These are phyloP conservation scores for Epinotia ramella DNA, from an alignment of 2,888 invertebrate genomes.

Conservation along the genomic window DNA sequence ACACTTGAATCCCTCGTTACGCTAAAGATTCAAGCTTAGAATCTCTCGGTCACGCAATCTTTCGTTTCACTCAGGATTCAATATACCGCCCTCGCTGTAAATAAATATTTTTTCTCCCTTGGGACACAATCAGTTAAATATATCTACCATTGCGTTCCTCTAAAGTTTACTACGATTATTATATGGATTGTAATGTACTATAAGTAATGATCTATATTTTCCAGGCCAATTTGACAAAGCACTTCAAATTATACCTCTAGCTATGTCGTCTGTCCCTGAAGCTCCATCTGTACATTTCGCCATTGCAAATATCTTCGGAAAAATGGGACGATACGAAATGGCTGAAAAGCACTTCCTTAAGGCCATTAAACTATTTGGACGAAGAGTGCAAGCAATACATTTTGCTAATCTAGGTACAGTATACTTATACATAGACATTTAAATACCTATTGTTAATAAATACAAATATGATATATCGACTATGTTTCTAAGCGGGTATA, in stretches of 20 bases:
- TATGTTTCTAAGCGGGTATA: too few relatives aligned
- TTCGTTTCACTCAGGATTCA: too few relatives aligned
- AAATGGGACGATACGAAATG: constrained; percentile 89
- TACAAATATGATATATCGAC: too few relatives aligned
- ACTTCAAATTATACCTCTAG: constrained; percentile 88
- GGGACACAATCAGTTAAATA: too few relatives aligned
- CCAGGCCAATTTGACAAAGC: constrained; percentile 89
- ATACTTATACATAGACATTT: too few relatives aligned
- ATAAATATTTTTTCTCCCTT: too few relatives aligned
- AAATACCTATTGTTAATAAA: too few relatives aligned
- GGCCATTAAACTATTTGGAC: constrained; percentile 87
- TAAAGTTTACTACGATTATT: background rate
- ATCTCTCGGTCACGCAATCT: too few relatives aligned
- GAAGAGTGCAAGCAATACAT: constrained; percentile 91
- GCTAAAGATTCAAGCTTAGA: too few relatives aligned
- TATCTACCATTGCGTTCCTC: too few relatives aligned
- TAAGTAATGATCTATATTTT: constrained; percentile 33
- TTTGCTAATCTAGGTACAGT: constrained; percentile 94
- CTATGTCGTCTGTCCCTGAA: constrained; percentile 88
- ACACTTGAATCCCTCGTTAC: too few relatives aligned
- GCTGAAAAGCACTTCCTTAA: constrained; percentile 93
- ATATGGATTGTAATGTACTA: background rate
- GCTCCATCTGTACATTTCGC: constrained; percentile 94
- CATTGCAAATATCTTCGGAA: constrained; percentile 95
- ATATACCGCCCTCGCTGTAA: too few relatives aligned